Base-by-base conservation (phyloP, 2,888 invertebrate genomes). In the Pecten maximus region DNA sequence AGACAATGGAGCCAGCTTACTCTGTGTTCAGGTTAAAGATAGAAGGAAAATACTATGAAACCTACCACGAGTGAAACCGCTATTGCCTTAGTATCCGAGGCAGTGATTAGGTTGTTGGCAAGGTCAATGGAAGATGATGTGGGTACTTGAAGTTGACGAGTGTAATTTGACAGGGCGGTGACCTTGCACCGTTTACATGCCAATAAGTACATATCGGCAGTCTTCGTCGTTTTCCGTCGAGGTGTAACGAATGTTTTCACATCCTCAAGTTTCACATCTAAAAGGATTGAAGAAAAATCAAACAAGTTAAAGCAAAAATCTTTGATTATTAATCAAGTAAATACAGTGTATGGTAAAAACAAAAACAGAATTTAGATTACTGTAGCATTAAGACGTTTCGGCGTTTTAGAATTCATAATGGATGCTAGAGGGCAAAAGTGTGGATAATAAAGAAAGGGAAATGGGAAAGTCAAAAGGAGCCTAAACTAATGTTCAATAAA, bases 31-130 rank as follows among this genome's bases (percentile, higher is more conserved):
- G 48, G 19, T 16, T 48, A n/a, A n/a, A n/a, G n/a, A n/a, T n/a
- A n/a, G n/a, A n/a, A n/a, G n/a, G n/a, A n/a, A n/a, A n/a, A n/a
- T n/a, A n/a, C n/a, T n/a, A n/a, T 8, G n/a, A n/a, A 19, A 93
- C 95, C 91, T 91, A 95, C 95, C 91, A 94, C 94, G 35, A 95
- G 90, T 12, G 95, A 92, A n/a, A 95, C 93, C 39, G 94, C 94
- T 15, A 95, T 93, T 2, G 94, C 94, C 92, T 94, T 94, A 39
- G 94, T 88, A 19, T 93, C 92, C 40, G 40, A 88, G 19, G 93
- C 91, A 0, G 91, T 91, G 48, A 94, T 39, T 28, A 92, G 90
- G 86, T 87, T 88, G 86, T 91, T 91, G 28, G 88, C 89, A 12
- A 93, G 91, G 35, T 92, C 88, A n/a, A 92, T 90, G n/a, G 16